phyloP scores from a whole-genome alignment of 2,113 vertebrate species.

The Perccottus glenii region DNA sequence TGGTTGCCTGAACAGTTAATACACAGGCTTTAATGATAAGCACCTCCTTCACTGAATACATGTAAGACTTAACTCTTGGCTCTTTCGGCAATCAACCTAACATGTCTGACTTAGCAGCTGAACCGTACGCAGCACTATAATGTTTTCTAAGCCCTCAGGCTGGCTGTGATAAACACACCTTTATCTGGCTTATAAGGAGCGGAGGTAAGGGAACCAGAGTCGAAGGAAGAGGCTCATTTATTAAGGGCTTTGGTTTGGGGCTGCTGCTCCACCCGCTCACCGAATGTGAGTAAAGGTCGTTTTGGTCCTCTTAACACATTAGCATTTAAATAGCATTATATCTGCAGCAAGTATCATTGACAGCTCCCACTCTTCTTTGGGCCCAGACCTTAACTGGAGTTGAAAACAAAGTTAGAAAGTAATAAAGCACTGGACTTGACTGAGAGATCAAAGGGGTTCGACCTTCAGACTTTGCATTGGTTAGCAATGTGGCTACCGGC shows the following conservation, averaged over 20 bases:
- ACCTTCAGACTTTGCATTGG: slow-evolving; percentile 64
- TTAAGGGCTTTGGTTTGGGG: slow-evolving; percentile 54
- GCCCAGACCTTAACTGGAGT: slow-evolving; percentile 54
- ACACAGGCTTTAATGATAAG: neutral
- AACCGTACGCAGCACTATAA: slow-evolving; percentile 1
- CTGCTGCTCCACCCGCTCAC: slow-evolving; percentile 24
- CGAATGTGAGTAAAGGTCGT: slow-evolving; percentile 68
- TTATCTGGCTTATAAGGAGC: slow-evolving; percentile 32
- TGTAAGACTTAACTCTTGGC: slow-evolving; percentile 5
- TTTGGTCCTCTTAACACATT: slow-evolving; percentile 75
- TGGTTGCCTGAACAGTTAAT: neutral
- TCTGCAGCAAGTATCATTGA: slow-evolving; percentile 66
- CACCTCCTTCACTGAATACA: slow-evolving; percentile 1
- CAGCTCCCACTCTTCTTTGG: slow-evolving; percentile 60
- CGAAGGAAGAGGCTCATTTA: slow-evolving; percentile 61
- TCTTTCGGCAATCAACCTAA: slow-evolving; percentile 4
- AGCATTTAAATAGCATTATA: slow-evolving; percentile 80
- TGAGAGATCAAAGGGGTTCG: slow-evolving; percentile 40
- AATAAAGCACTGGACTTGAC: slow-evolving; percentile 59
- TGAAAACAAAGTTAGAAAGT: slow-evolving; percentile 75
- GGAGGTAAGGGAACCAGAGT: slow-evolving; percentile 30
- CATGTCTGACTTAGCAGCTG: slow-evolving; percentile 30
- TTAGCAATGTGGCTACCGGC: slow-evolving; percentile 16
- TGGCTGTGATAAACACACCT: slow-evolving; percentile 33
- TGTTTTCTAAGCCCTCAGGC: slow-evolving; percentile 20